A percentile compares a stretch with the other conserved stretches of the same genome.
Evolutionary conservation across 2,888 invertebrate genomes (phyloP).

Genomic region (Odontocerum albicorne): DNA sequence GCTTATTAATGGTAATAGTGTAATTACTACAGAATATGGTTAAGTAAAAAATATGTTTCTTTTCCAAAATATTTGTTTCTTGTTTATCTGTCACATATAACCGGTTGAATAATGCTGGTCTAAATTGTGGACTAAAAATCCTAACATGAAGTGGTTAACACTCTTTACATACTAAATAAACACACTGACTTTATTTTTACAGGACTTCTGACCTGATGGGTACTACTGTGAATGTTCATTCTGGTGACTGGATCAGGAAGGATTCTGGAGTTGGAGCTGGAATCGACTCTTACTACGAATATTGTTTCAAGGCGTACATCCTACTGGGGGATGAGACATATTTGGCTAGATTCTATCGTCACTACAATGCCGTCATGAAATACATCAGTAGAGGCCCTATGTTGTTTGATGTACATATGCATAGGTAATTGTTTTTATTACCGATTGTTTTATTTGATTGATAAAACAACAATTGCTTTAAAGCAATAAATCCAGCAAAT

Average conservation of each 20-base stretch:
- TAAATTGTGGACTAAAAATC: too few relatives aligned
- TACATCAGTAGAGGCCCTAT: slow-evolving; percentile 95
- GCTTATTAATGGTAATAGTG: too few relatives aligned
- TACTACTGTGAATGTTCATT: slow-evolving; percentile 95
- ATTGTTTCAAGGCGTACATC: slow-evolving; percentile 96
- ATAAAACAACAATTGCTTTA: too few relatives aligned
- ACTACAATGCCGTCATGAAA: slow-evolving; percentile 96
- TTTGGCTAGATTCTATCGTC: slow-evolving; percentile 90
- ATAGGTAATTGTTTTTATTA: slow-evolving; percentile 55
- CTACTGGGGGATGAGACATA: slow-evolving; percentile 92
- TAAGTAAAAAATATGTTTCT: too few relatives aligned
- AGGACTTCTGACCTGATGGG: slow-evolving; percentile 89
- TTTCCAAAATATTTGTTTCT: too few relatives aligned
- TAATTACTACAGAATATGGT: too few relatives aligned
- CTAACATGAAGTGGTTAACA: too few relatives aligned
- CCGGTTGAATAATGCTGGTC: too few relatives aligned
- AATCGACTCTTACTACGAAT: slow-evolving; percentile 98
- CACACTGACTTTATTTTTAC: slow-evolving; percentile 25
- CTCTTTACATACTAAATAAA: too few relatives aligned
- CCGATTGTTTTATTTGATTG: too few relatives aligned
- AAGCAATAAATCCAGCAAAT: too few relatives aligned
- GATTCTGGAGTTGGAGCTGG: slow-evolving; percentile 99
- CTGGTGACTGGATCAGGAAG: slow-evolving; percentile 95
- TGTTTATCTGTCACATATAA: too few relatives aligned
- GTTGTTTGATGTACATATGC: slow-evolving; percentile 95